Base-by-base conservation (phyloP, 1,140 invertebrate genomes). In the Drosophila oshimai region DNA sequence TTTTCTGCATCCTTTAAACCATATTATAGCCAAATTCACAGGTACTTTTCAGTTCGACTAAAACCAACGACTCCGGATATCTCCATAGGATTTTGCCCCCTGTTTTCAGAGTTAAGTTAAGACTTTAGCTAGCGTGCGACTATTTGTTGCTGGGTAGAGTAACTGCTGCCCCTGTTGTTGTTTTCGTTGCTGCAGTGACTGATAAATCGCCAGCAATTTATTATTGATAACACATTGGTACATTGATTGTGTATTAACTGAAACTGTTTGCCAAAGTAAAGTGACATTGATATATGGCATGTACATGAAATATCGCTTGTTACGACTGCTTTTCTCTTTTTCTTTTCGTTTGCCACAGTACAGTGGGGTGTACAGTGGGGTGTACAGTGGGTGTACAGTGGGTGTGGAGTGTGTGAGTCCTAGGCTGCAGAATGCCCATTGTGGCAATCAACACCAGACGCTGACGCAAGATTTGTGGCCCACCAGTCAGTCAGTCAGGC, bases 201-300 rank as follows among this genome's bases (percentile, higher is more conserved):
- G 81, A 87, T 87, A 87, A 87, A 87, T 87, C 81, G 81, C 81
- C 68, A 65, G 81, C 81, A 81, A 87, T 87, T 87, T 87, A 87
- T 87, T 87, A 87, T 87, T 87, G 81, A 87, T 87, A 87, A 87
- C 81, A 87, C 81, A 87, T 87, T 87, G 81, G 81, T 81, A 87
- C 81, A 87, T 87, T 87, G 81, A 87, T 87, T 87, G 81, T 87
- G 81, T 87, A 87, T 87, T 87, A 87, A 87, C 81, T 87, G 81
- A 87, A 87, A 87, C 81, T 87, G 81, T 87, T 87, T 87, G 81
- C 81, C 81, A 87, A 87, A 87, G 81, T 87, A 87, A 87, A 87
- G 81, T 87, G 81, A 87, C 81, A 87, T 87, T 87, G 81, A 87
- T 87, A 81, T 87, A 87, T 87, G 60, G 81, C 76, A 81, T 76